Conservation (phyloP, 2,113 vertebrate species). For the Dipodomys spectabilis region DNA sequence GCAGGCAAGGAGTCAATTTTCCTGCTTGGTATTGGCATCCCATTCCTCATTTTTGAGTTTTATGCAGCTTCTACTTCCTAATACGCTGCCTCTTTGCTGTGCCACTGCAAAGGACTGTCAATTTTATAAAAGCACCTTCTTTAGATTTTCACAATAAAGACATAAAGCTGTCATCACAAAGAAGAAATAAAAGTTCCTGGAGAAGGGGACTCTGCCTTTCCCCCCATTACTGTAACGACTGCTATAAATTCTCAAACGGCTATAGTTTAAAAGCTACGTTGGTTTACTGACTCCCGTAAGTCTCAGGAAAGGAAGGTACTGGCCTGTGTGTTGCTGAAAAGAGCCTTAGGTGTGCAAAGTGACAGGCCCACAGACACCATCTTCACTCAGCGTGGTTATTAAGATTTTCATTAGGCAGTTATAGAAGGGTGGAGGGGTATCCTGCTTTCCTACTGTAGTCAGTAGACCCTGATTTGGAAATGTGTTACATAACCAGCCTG, state of each 20-base stretch:
- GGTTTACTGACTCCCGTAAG: not conserved
- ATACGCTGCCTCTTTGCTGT: conserved; percentile 67
- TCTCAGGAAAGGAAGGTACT: not conserved
- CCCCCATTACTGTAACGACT: not conserved
- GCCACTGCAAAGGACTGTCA: conserved; percentile 58
- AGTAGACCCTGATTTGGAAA: not conserved
- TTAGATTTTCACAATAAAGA: conserved; percentile 70
- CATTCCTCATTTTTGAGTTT: conserved; percentile 52
- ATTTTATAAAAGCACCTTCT: conserved; percentile 76
- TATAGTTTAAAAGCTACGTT: not conserved
- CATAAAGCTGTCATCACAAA: conserved; percentile 73
- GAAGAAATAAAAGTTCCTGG: conserved; percentile 28
- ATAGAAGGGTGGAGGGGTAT: not conserved
- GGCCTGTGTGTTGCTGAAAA: not conserved
- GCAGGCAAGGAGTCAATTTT: not conserved
- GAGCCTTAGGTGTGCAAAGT: not conserved
- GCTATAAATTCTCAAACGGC: not conserved
- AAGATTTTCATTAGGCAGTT: not conserved
- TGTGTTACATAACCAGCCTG: not conserved
- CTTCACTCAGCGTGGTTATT: not conserved
- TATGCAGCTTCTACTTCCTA: conserved; percentile 69
- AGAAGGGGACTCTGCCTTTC: not conserved
- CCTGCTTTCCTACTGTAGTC: not conserved
- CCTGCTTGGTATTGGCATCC: conserved; percentile 28
- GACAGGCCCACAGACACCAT: not conserved